phyloP scores from a whole-genome alignment of 2,888 invertebrate genomes.

The Strigamia maritima region DNA sequence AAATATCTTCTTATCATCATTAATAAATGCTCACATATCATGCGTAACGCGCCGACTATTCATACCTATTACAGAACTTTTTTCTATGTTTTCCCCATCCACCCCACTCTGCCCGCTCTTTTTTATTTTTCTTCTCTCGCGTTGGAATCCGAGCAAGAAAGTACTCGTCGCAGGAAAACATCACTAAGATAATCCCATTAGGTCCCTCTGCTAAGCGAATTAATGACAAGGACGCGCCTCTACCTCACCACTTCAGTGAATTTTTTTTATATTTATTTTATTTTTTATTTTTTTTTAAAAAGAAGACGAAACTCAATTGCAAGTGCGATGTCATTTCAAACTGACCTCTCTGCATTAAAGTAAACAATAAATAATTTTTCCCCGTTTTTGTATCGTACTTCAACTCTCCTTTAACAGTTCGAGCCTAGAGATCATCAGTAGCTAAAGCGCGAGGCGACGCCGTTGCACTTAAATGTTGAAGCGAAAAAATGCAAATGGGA shows the following conservation, averaged over 20 bases:
- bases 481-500: conserved; percentile 38
- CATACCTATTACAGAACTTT: not conserved
- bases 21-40: not conserved
- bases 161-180: not conserved
- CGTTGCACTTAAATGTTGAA: conserved; percentile 18
- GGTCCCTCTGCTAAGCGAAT: conserved; percentile 4
- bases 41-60: not conserved
- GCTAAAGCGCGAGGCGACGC: conserved; percentile 24
- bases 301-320: not conserved
- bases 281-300: not conserved
- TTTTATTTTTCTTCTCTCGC: not conserved
- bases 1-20: not conserved
- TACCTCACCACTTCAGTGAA: not conserved
- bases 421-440: conserved; percentile 19
- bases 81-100: not conserved
- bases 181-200: conserved; percentile 4
- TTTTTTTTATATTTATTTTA: not conserved
- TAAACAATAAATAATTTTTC: not conserved
- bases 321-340: not conserved
- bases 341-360: not conserved
- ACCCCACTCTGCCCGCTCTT: not conserved
- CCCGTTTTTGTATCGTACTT: not conserved
- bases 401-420: not conserved
- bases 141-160: conserved; percentile 4
- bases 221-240: conserved; percentile 4